Percentiles rank a stretch among this genome's conserved stretches.
Evolutionary conservation across 2,888 invertebrate genomes (phyloP).

Genomic region (Dysmachus trigonus): DNA sequence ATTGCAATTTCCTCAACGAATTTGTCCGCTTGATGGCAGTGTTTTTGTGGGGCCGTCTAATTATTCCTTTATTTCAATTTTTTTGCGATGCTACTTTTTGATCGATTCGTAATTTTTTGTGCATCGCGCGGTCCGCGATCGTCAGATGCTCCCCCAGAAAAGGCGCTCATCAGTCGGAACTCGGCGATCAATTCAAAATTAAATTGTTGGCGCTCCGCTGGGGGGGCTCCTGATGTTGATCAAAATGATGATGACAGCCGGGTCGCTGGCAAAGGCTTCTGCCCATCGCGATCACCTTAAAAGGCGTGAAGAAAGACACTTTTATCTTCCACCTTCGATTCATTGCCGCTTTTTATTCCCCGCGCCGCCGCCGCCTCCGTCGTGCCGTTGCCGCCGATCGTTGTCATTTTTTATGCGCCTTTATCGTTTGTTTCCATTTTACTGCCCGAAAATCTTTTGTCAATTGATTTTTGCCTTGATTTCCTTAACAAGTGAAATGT

Average conservation of each 20-base stretch:
- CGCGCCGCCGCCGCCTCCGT: background rate
- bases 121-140: background rate
- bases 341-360: background rate
- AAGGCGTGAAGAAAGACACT: background rate
- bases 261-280: background rate
- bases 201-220: background rate
- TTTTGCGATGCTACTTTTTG: background rate
- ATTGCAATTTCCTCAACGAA: background rate
- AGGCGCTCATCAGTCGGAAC: background rate
- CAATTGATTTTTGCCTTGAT: conserved; percentile 4
- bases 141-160: background rate
- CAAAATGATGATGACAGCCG: background rate
- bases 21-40: background rate
- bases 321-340: background rate
- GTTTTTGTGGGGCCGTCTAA: background rate
- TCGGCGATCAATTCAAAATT: background rate
- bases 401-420: background rate
- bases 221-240: background rate
- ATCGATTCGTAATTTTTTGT: background rate
- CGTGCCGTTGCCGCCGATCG: no score
- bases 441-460: background rate
- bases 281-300: background rate
- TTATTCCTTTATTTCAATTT: background rate
- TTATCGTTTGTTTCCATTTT: background rate
- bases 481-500: conserved; percentile 18